phyloP scores from a whole-genome alignment of 2,113 vertebrate species.

The Phainopepla nitens region DNA sequence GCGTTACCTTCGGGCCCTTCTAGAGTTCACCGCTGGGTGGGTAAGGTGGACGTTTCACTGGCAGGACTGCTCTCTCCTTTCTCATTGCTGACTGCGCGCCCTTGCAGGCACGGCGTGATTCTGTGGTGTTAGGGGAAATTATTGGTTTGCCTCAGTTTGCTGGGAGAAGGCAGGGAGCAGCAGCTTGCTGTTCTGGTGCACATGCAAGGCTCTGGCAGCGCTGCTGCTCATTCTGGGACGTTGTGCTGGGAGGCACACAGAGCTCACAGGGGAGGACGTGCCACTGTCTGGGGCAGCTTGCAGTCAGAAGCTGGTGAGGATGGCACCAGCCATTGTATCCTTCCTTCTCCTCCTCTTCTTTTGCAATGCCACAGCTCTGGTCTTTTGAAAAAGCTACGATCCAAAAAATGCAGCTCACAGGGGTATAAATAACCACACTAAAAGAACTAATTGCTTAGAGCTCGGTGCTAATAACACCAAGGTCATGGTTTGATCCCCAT shows the following conservation, averaged over 20 bases:
- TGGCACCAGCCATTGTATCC: not conserved
- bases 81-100: rapidly evolving
- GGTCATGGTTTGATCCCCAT: not conserved
- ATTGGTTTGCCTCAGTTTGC: not conserved
- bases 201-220: not conserved
- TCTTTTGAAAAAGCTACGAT: not conserved
- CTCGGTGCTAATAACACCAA: not conserved
- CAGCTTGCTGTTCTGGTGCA: not conserved
- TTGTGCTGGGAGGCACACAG: rapidly evolving
- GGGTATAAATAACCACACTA: not conserved
- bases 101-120: rapidly evolving
- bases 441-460: not conserved
- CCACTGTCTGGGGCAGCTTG: not conserved
- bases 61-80: not conserved
- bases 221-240: rapidly evolving
- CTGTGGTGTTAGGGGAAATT: not conserved
- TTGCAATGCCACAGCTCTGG: not conserved
- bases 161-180: not conserved
- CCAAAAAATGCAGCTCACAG: not conserved
- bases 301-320: not conserved
- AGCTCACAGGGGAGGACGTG: rapidly evolving
- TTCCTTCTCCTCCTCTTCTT: not conserved
- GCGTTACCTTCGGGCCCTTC: not conserved
- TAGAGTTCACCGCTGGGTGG: not conserved
- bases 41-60: not conserved